phyloP scores from a whole-genome alignment of 2,797 vertebrate species.

The Chelon auratus region DNA sequence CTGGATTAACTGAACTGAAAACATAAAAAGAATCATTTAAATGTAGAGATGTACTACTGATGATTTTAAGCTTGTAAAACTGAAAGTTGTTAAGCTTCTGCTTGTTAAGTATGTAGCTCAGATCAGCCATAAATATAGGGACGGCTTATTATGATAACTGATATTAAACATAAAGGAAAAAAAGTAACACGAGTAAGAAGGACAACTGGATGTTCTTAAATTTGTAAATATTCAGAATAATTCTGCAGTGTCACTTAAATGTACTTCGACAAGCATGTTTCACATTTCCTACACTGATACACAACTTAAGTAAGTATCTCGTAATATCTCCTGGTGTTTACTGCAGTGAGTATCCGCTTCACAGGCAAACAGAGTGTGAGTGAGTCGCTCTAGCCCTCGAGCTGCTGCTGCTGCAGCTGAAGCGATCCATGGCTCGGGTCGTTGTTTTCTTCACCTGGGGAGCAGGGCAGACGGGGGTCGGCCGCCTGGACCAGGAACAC shows the following conservation, averaged over 20 bases:
- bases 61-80: not conserved
- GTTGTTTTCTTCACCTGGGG: conserved; percentile 69
- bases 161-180: not conserved
- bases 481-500: conserved; percentile 90
- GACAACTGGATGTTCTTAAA: not conserved
- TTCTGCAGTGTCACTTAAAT: conserved; percentile 14
- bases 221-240: not conserved
- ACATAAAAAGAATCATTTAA: not conserved
- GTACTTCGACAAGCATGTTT: conserved; percentile 23
- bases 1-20: not conserved
- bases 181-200: not conserved
- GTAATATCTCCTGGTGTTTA: conserved; percentile 33
- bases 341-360: conserved; percentile 25
- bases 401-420: conserved; percentile 75
- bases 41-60: not conserved
- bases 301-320: conserved; percentile 22
- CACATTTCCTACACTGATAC: conserved; percentile 28
- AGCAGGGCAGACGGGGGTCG: conserved; percentile 88
- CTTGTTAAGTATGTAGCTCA: not conserved
- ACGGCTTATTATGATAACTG: not conserved
- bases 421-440: conserved; percentile 84
- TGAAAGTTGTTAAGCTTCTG: no score
- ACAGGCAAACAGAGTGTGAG: conserved; percentile 21
- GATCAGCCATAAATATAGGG: not conserved
- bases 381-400: conserved; percentile 69